Conservation (phyloP, 2,888 invertebrate genomes). For the Homarus gammarus region DNA sequence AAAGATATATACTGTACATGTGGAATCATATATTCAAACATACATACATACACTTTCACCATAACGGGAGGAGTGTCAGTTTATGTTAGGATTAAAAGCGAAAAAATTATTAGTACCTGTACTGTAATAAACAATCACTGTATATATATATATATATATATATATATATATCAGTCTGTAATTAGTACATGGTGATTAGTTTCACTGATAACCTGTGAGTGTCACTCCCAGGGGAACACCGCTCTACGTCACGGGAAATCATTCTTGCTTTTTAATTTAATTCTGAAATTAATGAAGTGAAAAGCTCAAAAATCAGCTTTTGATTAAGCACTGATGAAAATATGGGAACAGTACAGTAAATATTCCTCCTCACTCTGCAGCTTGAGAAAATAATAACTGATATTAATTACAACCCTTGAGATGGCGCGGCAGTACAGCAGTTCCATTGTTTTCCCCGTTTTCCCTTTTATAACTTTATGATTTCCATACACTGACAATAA, state of each 20-base stretch:
- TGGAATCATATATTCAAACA: neutral
- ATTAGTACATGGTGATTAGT: neutral
- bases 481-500: too few relatives aligned
- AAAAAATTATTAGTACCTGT: too few relatives aligned
- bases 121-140: neutral
- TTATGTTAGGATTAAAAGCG: too few relatives aligned
- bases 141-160: slow-evolving; percentile 27
- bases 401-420: too few relatives aligned
- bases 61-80: too few relatives aligned
- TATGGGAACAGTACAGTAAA: neutral
- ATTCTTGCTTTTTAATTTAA: neutral
- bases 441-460: too few relatives aligned
- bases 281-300: neutral
- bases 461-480: too few relatives aligned
- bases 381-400: too few relatives aligned
- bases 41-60: neutral
- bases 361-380: too few relatives aligned
- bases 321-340: neutral
- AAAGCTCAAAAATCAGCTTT: neutral
- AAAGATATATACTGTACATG: neutral
- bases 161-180: slow-evolving; percentile 31
- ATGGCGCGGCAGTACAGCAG: too few relatives aligned
- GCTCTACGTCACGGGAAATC: too few relatives aligned
- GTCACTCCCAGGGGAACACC: neutral
- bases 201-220: too few relatives aligned